These are phyloP conservation scores for Vanacampus margaritifer DNA, from an alignment of 2,113 vertebrate genomes.

Conservation along the genomic window DNA sequence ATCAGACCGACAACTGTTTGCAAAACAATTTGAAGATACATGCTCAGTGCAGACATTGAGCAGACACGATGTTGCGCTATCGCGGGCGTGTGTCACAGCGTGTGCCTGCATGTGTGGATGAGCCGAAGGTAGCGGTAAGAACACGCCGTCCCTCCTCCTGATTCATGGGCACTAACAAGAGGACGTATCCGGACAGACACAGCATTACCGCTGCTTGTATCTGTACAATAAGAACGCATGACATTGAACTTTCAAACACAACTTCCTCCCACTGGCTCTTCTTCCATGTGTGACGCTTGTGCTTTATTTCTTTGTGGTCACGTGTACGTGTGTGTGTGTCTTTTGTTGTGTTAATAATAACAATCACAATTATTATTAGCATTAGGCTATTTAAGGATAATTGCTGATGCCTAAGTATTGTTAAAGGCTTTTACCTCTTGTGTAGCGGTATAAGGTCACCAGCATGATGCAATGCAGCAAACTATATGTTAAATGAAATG, in stretches of 20 bases:
- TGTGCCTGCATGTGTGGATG: background rate
- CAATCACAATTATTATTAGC: no score
- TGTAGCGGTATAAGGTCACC: background rate
- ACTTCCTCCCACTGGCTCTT: conserved; percentile 10
- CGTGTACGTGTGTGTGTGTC: conserved; percentile 4
- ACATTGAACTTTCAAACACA: conserved; percentile 76
- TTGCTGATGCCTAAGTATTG: no score
- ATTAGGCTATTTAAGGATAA: background rate
- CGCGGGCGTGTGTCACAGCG: conserved; percentile 12
- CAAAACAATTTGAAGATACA: background rate
- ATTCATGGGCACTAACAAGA: conserved; percentile 48
- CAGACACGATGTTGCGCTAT: background rate
- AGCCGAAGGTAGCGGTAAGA: conserved; percentile 39
- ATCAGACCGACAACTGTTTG: background rate
- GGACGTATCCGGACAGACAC: conserved; percentile 49
- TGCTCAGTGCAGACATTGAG: background rate
- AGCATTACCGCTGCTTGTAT: conserved; percentile 57
- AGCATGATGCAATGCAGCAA: background rate
- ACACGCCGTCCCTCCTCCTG: conserved; percentile 67
- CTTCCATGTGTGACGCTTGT: background rate
- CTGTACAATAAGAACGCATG: conserved; percentile 32
- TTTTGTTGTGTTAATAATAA: no score
- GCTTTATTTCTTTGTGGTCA: background rate
- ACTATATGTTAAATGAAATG: background rate
- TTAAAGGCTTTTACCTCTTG: no score